Evolutionary conservation across 2,888 invertebrate genomes (phyloP), one percentile per base, ranked within the genome.

Genomic region (Nemotelus pantherinus): DNA sequence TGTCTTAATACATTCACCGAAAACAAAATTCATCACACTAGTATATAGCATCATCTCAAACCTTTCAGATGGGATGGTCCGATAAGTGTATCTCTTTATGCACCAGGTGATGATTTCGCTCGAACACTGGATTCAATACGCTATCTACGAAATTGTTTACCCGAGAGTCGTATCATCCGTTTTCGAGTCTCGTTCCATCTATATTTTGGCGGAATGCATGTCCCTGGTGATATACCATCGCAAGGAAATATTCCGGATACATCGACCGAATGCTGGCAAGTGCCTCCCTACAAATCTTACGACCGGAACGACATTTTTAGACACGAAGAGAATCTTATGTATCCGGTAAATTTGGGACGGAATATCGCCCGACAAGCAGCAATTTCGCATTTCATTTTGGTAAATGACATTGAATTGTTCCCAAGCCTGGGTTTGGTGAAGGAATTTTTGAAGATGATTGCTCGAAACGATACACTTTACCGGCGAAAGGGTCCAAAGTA

Each of bases 311-410:
- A 7, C 5, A 4, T 7, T 9, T 63, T 43, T 25, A 63, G 43
- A 43, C 3, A 43, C 6, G 5, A 91, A 82, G 93, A 93, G 84
- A 92, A 91, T 82, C 88, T 95, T n/a, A 86, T 94, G 50, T 95
- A 95, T 84, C 95, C 95, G 2, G 93, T 95, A 78, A 95, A 95
- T 85, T 93, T 95, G 2, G 94, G 93, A 0, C 88, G 95, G 57
- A 95, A 95, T 85, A 89, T 95, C 4, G 95, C 95, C 0, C 88
- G 95, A 57, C 93, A 93, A 81, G 90, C 91, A 50, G 93, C 94
- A 0, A 89, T 92, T 70, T 95, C 95, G 0, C 91, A 93, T 84
- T 95, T 90, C 86, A 89, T 95, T 53, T 89, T 95, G 74, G 91
- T 94, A 6, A 94, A 94, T 63, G 95, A 95, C 85, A 94, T 95